Evolutionary conservation across 2,888 invertebrate genomes (phyloP).

Genomic region (Mythimna impura): DNA sequence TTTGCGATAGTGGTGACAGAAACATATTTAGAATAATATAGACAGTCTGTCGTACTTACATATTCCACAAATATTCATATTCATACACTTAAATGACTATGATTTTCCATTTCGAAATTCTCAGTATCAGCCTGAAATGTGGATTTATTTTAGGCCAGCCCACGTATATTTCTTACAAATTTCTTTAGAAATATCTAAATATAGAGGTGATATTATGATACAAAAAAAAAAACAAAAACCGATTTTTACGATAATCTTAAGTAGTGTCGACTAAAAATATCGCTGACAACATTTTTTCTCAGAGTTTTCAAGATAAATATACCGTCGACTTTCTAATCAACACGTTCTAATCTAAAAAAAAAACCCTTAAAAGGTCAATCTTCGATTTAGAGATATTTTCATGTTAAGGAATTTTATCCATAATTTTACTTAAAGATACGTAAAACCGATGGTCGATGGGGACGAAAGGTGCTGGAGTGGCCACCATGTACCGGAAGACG

Average conservation of each 20-base stretch:
- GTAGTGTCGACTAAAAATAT: not conserved
- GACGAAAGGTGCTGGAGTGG: no score
- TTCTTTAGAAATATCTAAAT: not conserved
- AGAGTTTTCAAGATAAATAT: constrained; percentile 13
- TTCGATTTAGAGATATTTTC: constrained; percentile 1
- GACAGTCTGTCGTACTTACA: not conserved
- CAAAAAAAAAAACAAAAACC: not conserved
- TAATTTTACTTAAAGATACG: not conserved
- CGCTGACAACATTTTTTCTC: not conserved
- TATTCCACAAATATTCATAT: not conserved
- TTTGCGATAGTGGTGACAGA: not conserved
- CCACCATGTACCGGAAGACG: no score
- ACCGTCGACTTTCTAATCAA: constrained; percentile 14
- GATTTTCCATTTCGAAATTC: not conserved
- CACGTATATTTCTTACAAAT: not conserved
- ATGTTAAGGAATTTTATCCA: not conserved
- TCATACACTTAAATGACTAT: not conserved
- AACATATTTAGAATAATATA: not conserved
- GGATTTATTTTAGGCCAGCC: not conserved
- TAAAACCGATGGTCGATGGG: not conserved
- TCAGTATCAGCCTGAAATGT: not conserved
- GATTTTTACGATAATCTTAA: not conserved
- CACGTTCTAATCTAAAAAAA: constrained; percentile 16
- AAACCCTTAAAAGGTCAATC: constrained; percentile 2
- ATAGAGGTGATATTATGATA: not conserved